Percentiles rank a stretch among this genome's conserved stretches.
Conservation (phyloP, 1,140 invertebrate species). For the Musca vetustissima region DNA sequence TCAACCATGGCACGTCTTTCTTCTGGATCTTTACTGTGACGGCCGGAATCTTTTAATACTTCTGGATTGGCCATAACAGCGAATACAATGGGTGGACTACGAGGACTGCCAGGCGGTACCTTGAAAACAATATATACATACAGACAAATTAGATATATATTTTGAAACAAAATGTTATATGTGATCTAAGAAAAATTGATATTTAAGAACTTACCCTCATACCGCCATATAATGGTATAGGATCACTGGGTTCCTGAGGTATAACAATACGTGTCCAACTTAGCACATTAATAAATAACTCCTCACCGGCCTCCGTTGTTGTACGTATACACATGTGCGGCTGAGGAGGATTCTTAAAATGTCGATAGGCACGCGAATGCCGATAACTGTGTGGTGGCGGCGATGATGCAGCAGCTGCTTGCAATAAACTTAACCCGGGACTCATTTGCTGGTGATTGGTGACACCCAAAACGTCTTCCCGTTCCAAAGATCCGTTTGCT, state of each 20-base stretch:
- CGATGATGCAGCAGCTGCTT: conserved; percentile 32
- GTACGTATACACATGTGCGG: conserved; percentile 75
- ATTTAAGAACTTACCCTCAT: conserved; percentile 61
- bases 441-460: background rate
- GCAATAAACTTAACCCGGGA: conserved; percentile 36
- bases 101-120: conserved; percentile 62
- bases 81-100: conserved; percentile 64
- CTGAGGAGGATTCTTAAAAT: conserved; percentile 72
- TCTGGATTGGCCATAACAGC: conserved; percentile 73
- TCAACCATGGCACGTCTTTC: conserved; percentile 66
- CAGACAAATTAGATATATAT: background rate
- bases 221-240: conserved; percentile 69
- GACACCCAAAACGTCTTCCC: background rate
- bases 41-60: conserved; percentile 66
- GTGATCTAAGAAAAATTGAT: background rate
- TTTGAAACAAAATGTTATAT: too few relatives aligned
- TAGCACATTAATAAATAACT: conserved; percentile 68
- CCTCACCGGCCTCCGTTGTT: conserved; percentile 61
- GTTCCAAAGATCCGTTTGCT: background rate
- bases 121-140: conserved; percentile 22
- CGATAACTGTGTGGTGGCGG: conserved; percentile 55
- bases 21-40: conserved; percentile 65
- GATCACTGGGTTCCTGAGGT: conserved; percentile 64
- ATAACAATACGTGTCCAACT: conserved; percentile 72
- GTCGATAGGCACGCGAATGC: conserved; percentile 60